Conservation (phyloP, 1,140 invertebrate species). For the Palaemon carinicauda region DNA sequence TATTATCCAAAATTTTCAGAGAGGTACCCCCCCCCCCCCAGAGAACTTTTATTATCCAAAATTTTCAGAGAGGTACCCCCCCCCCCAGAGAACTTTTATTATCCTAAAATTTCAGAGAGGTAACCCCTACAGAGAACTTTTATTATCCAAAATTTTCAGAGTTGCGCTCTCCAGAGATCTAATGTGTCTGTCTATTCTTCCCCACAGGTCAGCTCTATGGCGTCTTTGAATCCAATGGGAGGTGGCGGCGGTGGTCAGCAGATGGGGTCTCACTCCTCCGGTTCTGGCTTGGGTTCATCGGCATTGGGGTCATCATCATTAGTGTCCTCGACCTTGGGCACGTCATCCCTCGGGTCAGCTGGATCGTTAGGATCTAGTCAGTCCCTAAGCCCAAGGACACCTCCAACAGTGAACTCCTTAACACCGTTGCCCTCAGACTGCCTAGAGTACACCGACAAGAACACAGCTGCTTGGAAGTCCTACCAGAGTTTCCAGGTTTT, state of each 20-base stretch:
- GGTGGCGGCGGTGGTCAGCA: conserved; percentile 15
- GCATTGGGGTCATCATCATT: not conserved
- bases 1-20: no score
- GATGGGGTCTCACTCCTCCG: conserved; percentile 5
- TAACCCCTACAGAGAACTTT: no score
- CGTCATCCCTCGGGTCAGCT: conserved; percentile 6
- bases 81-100: no score
- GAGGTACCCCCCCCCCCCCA: no score
- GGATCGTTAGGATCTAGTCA: conserved; percentile 18
- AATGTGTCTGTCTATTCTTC: no score
- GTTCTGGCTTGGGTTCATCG: conserved; percentile 5
- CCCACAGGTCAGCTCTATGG: conserved; percentile 48
- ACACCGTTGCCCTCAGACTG: conserved; percentile 59
- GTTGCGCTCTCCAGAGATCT: no score
- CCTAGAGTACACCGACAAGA: conserved; percentile 60
- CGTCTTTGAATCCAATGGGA: conserved; percentile 56
- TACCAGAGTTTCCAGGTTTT: conserved; percentile 63
- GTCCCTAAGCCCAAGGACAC: conserved; percentile 55
- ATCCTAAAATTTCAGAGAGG: no score
- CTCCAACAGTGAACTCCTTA: conserved; percentile 50
- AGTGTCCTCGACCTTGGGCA: not conserved
- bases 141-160: no score
- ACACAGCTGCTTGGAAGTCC: conserved; percentile 60
- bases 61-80: no score
- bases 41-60: no score